phyloP scores from a whole-genome alignment of 2,797 vertebrate species.

The Clarias platycephalus region DNA sequence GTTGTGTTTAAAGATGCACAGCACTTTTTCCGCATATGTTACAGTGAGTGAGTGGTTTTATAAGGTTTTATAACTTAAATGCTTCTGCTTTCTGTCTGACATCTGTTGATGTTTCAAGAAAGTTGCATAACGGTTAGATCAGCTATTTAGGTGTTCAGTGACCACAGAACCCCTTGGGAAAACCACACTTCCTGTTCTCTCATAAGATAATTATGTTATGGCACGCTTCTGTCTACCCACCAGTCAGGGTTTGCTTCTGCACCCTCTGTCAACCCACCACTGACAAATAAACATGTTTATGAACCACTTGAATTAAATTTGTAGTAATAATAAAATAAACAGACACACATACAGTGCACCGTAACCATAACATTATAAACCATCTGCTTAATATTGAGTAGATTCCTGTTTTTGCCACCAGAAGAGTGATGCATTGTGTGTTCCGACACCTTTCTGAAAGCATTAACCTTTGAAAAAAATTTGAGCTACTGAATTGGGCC shows the following conservation, averaged over 20 bases:
- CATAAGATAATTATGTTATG: neutral
- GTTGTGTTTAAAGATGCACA: neutral
- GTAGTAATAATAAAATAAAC: neutral
- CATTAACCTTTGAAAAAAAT: too few species aligned
- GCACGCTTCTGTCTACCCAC: neutral
- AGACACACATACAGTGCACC: neutral
- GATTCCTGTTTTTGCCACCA: too few species aligned
- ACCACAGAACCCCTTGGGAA: neutral
- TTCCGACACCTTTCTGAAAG: too few species aligned
- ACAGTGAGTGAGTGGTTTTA: too few species aligned
- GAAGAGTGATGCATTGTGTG: too few species aligned
- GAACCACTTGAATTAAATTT: neutral
- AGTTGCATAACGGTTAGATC: constrained; percentile 27
- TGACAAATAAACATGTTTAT: neutral
- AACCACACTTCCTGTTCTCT: neutral
- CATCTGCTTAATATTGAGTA: too few species aligned
- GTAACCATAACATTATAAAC: too few species aligned
- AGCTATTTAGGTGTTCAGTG: constrained; percentile 3
- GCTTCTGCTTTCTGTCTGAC: neutral
- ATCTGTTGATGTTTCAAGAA: constrained; percentile 30
- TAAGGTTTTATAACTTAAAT: neutral
- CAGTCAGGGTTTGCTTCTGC: neutral
- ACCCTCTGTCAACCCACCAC: neutral
- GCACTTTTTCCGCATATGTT: neutral
- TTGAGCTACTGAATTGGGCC: too few species aligned